Evolutionary conservation across 2,797 vertebrate genomes (phyloP).

Genomic region (Synanceia verrucosa): DNA sequence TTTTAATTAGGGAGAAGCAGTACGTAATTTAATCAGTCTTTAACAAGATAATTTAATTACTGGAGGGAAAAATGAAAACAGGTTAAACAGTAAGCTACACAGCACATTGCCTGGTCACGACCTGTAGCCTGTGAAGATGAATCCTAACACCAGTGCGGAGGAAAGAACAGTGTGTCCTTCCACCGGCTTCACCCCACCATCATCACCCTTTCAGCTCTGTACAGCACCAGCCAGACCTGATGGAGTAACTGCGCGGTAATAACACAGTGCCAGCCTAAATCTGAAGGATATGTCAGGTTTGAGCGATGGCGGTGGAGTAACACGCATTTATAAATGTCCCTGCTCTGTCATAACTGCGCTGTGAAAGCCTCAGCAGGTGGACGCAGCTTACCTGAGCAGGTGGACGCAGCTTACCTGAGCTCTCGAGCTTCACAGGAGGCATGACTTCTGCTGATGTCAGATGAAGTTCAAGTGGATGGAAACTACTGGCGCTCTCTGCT

Average conservation of each 20-base stretch:
- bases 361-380: neutral
- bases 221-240: neutral
- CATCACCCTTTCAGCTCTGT: neutral
- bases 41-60: neutral
- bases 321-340: neutral
- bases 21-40: neutral
- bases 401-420: slow-evolving; percentile 34
- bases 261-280: neutral
- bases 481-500: neutral
- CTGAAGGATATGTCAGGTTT: too few relatives aligned
- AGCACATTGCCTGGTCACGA: too few relatives aligned
- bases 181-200: too few relatives aligned
- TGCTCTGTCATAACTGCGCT: neutral
- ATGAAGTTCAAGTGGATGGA: too few relatives aligned
- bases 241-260: neutral
- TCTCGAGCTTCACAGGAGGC: slow-evolving; percentile 5
- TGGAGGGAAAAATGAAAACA: too few relatives aligned
- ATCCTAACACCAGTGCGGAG: neutral
- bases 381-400: too few relatives aligned
- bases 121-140: too few relatives aligned
- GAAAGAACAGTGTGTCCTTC: neutral
- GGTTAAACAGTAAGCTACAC: too few relatives aligned
- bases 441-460: too few relatives aligned
- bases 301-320: rapidly evolving
- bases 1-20: neutral